These are phyloP conservation scores for Oryzias melastigma DNA, from an alignment of 2,113 vertebrate genomes.

Conservation along the genomic window DNA sequence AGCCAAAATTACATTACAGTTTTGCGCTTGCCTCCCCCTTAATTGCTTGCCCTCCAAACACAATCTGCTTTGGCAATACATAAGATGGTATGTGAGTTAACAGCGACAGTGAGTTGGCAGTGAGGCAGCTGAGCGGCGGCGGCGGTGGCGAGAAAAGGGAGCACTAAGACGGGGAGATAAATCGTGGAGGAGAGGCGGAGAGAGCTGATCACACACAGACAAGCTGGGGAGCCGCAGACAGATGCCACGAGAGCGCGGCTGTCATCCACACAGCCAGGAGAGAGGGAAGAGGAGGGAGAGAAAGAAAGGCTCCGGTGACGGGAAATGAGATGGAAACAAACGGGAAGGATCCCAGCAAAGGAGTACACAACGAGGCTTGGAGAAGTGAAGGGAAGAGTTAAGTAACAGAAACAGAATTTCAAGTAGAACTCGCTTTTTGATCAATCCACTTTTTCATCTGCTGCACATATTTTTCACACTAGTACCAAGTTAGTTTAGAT, in stretches of 20 bases:
- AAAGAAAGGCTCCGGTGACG: slow-evolving; percentile 2
- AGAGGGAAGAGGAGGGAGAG: slow-evolving; percentile 37
- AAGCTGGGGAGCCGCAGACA: slow-evolving; percentile 80
- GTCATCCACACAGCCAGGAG: slow-evolving; percentile 69
- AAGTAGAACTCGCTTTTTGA: too few species aligned
- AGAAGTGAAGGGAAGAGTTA: too few species aligned
- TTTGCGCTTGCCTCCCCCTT: slow-evolving; percentile 80
- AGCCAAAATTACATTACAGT: slow-evolving; percentile 84
- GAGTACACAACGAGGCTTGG: not conserved
- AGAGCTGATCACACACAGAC: slow-evolving; percentile 81
- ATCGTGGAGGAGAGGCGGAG: slow-evolving; percentile 73
- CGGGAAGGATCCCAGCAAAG: not conserved
- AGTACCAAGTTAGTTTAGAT: too few species aligned
- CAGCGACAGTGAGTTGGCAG: slow-evolving; percentile 83
- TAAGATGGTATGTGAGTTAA: slow-evolving; percentile 82
- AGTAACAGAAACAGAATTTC: too few species aligned
- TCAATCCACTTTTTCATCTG: too few species aligned
- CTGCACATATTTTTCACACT: too few species aligned
- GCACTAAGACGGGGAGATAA: slow-evolving; percentile 67
- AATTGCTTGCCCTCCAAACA: slow-evolving; percentile 87
- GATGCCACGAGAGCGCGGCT: slow-evolving; percentile 77
- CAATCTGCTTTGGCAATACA: slow-evolving; percentile 86
- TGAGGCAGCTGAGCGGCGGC: slow-evolving; percentile 64
- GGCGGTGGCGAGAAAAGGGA: slow-evolving; percentile 53
- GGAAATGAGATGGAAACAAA: not conserved